A percentile compares a stretch with the other conserved stretches of the same genome.
phyloP scores from a whole-genome alignment of 1,140 invertebrate species.

The Euschistus heros region DNA sequence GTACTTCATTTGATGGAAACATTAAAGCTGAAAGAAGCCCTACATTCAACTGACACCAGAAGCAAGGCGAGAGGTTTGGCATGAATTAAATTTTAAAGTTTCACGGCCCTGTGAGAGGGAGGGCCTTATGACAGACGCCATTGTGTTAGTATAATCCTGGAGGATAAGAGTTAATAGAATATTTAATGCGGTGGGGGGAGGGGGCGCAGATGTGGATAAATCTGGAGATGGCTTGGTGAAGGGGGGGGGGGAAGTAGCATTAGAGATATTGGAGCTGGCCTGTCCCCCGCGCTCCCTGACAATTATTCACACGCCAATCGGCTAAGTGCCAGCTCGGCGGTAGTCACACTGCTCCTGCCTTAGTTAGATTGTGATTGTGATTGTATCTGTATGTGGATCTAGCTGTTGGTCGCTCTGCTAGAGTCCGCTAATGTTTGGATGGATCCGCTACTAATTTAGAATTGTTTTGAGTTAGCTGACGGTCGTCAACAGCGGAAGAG shows the following conservation, averaged over 20 bases:
- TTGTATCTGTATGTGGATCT: too few relatives aligned
- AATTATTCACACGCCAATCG: slow-evolving; percentile 15
- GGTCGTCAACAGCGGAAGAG: too few relatives aligned
- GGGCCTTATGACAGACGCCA: background rate
- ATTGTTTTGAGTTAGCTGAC: too few relatives aligned
- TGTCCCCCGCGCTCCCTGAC: background rate
- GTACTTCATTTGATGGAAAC: too few relatives aligned
- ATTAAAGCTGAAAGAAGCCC: too few relatives aligned
- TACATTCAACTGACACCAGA: too few relatives aligned
- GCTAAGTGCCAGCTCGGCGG: background rate
- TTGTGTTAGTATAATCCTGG: background rate
- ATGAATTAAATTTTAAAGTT: background rate
- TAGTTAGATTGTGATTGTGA: too few relatives aligned
- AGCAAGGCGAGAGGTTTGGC: too few relatives aligned
- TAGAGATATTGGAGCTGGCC: slow-evolving; percentile 4
- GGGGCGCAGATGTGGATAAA: background rate
- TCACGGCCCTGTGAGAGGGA: background rate
- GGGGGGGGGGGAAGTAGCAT: background rate
- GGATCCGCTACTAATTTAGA: too few relatives aligned
- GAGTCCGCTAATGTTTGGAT: too few relatives aligned
- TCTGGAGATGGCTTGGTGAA: background rate
- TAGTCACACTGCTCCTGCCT: background rate
- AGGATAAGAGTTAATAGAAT: background rate
- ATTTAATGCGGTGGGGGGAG: too few relatives aligned
- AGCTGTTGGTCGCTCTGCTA: too few relatives aligned